phyloP scores from a whole-genome alignment of 2,113 vertebrate genomes.

The Leiothrix lutea region DNA sequence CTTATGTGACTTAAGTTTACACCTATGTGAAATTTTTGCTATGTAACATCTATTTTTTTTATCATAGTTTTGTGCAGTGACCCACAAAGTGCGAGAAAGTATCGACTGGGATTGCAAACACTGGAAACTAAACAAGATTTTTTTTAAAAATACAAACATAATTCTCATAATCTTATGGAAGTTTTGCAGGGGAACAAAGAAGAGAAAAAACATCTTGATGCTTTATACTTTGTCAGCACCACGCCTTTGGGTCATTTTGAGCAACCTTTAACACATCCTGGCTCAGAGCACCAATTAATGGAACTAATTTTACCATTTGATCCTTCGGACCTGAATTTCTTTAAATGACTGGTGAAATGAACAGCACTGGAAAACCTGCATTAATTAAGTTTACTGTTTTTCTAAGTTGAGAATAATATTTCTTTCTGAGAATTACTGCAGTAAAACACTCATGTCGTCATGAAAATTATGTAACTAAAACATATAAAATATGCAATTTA shows the following conservation, averaged over 20 bases:
- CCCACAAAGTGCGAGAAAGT: not conserved
- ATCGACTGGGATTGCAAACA: not conserved
- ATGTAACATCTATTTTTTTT: not conserved
- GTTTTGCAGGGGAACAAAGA: not conserved
- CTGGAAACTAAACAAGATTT: not conserved
- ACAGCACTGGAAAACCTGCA: not conserved
- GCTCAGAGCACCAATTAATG: not conserved
- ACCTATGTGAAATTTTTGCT: not conserved
- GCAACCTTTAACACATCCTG: not conserved
- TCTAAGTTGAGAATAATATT: not conserved
- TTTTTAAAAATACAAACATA: not conserved
- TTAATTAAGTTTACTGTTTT: not conserved
- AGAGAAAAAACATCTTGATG: not conserved
- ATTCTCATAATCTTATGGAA: not conserved
- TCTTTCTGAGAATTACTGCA: not conserved
- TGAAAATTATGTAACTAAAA: not conserved
- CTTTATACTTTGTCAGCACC: not conserved
- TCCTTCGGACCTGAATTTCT: not conserved
- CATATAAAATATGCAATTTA: not conserved
- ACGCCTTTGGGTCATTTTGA: not conserved
- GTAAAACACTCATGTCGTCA: not conserved
- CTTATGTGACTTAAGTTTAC: not conserved
- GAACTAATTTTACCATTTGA: not conserved
- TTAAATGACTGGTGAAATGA: not conserved
- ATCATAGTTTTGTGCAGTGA: not conserved